These are phyloP conservation scores for Limnodromus scolopaceus DNA, from an alignment of 2,797 vertebrate species.

Conservation along the genomic window DNA sequence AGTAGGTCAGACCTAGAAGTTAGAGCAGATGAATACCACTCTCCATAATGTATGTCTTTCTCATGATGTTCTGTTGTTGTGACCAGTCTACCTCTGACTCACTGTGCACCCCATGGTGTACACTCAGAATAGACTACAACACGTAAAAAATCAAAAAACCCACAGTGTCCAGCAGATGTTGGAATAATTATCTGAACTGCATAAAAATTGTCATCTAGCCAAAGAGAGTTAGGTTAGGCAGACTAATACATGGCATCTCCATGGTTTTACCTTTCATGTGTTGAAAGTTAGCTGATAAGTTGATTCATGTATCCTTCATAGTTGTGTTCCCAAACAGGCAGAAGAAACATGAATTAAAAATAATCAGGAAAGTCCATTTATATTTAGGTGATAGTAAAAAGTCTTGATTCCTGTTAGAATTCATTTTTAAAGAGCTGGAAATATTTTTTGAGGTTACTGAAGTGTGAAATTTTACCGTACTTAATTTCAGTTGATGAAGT, in stretches of 20 bases:
- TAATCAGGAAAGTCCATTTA: background rate
- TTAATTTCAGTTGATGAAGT: background rate
- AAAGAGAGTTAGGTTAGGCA: background rate
- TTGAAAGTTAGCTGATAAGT: background rate
- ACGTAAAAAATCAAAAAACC: background rate
- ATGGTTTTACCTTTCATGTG: background rate
- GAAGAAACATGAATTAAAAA: background rate
- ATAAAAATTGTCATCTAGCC: background rate
- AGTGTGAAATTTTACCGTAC: background rate
- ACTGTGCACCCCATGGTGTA: fast-evolving
- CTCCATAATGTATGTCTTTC: background rate
- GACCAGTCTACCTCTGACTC: background rate
- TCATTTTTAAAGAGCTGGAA: background rate
- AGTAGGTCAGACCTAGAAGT: background rate
- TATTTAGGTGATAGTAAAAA: background rate
- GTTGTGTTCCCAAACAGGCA: background rate
- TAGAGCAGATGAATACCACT: background rate
- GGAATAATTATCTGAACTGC: background rate
- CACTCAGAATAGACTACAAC: background rate
- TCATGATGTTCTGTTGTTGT: background rate
- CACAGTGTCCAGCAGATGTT: background rate
- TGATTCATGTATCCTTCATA: background rate
- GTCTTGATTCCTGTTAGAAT: background rate
- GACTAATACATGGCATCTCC: background rate
- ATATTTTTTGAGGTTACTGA: background rate